Evolutionary conservation across 2,888 invertebrate species (phyloP), one percentile per base, ranked within the genome.

Genomic region (Erebia ligea): DNA sequence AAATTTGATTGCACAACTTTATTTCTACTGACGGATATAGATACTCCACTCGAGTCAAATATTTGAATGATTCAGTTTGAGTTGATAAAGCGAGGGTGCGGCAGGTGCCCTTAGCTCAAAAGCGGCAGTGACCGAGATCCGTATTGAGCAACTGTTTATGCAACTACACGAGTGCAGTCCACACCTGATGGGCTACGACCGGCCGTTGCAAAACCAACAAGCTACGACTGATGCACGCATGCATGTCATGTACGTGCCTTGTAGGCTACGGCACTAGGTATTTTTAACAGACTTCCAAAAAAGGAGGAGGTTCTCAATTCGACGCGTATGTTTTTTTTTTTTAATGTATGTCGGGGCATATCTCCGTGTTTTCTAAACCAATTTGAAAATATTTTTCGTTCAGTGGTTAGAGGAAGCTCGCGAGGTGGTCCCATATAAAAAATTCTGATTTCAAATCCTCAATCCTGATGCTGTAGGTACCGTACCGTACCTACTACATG

Each of bases 111-210:
- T 85, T 84, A 84, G 81, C 80, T 79, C 80, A 81, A 82, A 84
- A 81, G 84, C 90, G 91, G 88, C 92, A 92, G 92, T 92, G 92
- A 92, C 92, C 92, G 91, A 90, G 90, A 91, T 92, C 86, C 86
- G 81, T 56, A 84, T 92, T 84, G 90, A 85, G 87, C 88, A 92
- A 92, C 79, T 72, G 73, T 91, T 92, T 91, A 92, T 92, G 92
- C 92, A 92, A 92, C 86, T 88, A 88, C 90, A 87, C 84, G 84
- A 88, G 85, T 91, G 90, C 90, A 89, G 85, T 81, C 80, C 81
- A 83, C 86, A 82, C 86, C 85, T 88, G 91, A 90, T 89, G 90
- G 90, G 84, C 87, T 84, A 82, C 81, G 82, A 80, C 81, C 83
- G 82, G 82, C 81, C 80, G 79, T 91, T 92, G 90, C 91, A 89